Evolutionary conservation across 1,140 invertebrate genomes (phyloP), one percentile per base, ranked within the genome.

Genomic region (Hypothenemus hampei): DNA sequence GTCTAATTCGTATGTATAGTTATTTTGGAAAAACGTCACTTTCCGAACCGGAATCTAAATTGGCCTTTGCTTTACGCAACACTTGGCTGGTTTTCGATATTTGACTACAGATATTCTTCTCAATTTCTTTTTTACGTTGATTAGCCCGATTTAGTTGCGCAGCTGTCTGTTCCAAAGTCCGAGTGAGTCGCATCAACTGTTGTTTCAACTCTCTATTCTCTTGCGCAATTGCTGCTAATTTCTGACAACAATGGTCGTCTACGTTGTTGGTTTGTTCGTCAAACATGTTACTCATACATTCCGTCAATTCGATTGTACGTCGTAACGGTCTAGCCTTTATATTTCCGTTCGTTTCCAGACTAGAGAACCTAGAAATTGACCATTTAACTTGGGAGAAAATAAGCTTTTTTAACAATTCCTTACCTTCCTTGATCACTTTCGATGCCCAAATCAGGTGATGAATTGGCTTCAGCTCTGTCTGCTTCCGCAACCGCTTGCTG

Each of bases 371-470:
- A 18, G 11, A 13, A 20, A 43, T 43, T 8, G 11, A 7, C 6
- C n/a, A n/a, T n/a, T n/a, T n/a, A n/a, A n/a, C n/a, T n/a, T 29
- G 24, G 11, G 11, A 29, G 24, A 29, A 29, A 11, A 29, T 29
- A 29, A 29, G 5, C 11, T 5, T 29, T 29, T 29, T 29, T 5
- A 29, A 29, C 5, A 39, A 16, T 39, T 31, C 13, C 0, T 39
- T 41, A 56, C 53, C 78, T 69, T 18, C 78, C 78, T 3, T 75
- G 74, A 60, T 85, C 84, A 61, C 83, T 85, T 65, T 86, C 84
- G 40, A 86, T 86, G 3, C 84, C 84, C 39, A 86, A 71, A 71
- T 86, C 84, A 1, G 84, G 84, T 2, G 83, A 85, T 24, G 79
- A 80, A 61, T 79, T 83, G 1, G 67, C 69, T 3, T 73, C 57